Evolutionary conservation across 1,140 invertebrate genomes (phyloP).

Genomic region (Reticulitermes speratus): DNA sequence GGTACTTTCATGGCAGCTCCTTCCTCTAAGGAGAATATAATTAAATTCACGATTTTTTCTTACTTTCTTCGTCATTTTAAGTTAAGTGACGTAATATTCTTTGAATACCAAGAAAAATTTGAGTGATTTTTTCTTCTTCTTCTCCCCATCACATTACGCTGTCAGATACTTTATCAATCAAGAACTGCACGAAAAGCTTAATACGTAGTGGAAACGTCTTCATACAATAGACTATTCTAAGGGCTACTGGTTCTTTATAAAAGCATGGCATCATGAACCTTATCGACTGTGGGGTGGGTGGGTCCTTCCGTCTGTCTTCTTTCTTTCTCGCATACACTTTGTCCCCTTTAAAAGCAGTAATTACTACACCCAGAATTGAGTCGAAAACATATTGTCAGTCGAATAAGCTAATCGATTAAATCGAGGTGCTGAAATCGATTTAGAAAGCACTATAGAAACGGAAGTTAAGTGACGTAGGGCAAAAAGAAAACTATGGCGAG

Average conservation of each 20-base stretch:
- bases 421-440: background rate
- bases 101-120: background rate
- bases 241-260: background rate
- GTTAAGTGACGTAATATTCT: constrained; percentile 13
- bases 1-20: too few relatives aligned
- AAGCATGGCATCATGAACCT: background rate
- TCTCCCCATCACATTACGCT: background rate
- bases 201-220: constrained; percentile 6
- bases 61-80: background rate
- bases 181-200: background rate
- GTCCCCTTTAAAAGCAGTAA: background rate
- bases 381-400: background rate
- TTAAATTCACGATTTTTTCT: background rate
- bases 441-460: background rate
- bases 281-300: background rate
- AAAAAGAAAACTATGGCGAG: background rate
- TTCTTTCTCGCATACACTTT: background rate
- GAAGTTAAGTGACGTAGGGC: background rate
- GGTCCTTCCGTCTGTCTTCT: background rate
- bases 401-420: background rate
- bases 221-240: background rate
- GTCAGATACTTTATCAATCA: constrained; percentile 12
- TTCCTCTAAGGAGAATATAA: too few relatives aligned
- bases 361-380: background rate
- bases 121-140: background rate